Evolutionary conservation across 2,113 vertebrate genomes (phyloP).

Genomic region (Dasyurus viverrinus): DNA sequence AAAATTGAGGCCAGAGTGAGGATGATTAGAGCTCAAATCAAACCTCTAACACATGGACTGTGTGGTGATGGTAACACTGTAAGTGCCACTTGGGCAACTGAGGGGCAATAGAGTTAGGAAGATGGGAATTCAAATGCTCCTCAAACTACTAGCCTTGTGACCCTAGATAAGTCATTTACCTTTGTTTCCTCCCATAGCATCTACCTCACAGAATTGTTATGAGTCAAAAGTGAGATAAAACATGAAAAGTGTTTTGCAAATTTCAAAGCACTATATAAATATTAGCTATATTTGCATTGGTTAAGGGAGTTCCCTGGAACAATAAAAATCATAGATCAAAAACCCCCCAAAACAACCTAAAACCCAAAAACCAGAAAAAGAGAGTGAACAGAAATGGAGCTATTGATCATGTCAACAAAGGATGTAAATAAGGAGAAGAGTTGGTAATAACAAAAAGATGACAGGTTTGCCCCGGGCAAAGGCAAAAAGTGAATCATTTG

Average conservation of each 20-base stretch:
- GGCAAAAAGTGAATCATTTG: not conserved
- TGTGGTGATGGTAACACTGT: not conserved
- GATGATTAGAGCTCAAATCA: not conserved
- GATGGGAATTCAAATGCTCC: not conserved
- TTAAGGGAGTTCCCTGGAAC: not conserved
- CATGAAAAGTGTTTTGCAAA: not conserved
- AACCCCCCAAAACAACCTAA: no score
- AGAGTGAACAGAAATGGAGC: not conserved
- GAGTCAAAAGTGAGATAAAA: not conserved
- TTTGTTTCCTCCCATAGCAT: not conserved
- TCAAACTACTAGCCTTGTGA: not conserved
- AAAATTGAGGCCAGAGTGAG: not conserved
- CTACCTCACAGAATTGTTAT: not conserved
- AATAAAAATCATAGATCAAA: not conserved
- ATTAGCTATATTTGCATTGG: not conserved
- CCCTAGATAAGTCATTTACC: not conserved
- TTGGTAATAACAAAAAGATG: not conserved
- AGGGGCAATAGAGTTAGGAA: not conserved
- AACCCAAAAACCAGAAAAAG: not conserved
- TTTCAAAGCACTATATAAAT: not conserved
- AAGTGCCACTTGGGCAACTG: not conserved
- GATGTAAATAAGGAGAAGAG: not conserved
- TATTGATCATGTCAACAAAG: constrained; percentile 1
- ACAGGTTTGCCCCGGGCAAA: not conserved
- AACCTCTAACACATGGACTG: not conserved